These are phyloP conservation scores for Thymelicus acteon DNA, from an alignment of 2,888 invertebrate genomes.

Conservation along the genomic window DNA sequence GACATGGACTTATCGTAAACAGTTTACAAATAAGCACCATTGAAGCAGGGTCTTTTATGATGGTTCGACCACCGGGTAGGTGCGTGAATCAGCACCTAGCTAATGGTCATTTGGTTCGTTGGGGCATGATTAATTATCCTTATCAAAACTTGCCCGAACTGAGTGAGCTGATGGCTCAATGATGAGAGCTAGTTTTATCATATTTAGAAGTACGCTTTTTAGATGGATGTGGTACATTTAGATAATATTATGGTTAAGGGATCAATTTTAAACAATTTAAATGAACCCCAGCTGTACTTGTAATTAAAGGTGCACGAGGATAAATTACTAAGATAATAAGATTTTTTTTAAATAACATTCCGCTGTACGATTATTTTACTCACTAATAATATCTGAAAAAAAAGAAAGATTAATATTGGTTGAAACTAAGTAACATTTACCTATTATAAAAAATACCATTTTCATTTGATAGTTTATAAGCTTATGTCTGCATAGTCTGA, in stretches of 20 bases:
- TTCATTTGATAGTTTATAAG: neutral
- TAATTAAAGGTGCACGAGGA: too few species aligned
- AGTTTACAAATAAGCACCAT: slow-evolving; percentile 54
- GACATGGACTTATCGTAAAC: slow-evolving; percentile 30
- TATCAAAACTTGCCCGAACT: slow-evolving; percentile 67
- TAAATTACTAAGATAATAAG: too few species aligned
- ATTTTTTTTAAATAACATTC: too few species aligned
- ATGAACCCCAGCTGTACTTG: too few species aligned
- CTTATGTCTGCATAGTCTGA: too few species aligned
- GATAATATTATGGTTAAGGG: neutral
- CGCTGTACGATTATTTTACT: too few species aligned
- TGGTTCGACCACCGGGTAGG: slow-evolving; percentile 63
- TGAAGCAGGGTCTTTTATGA: slow-evolving; percentile 52
- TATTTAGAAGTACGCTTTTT: neutral
- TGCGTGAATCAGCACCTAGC: slow-evolving; percentile 71
- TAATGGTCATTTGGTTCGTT: slow-evolving; percentile 75
- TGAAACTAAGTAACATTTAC: slow-evolving; percentile 1
- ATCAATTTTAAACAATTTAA: too few species aligned
- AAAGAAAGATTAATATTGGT: neutral
- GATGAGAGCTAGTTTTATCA: slow-evolving; percentile 63
- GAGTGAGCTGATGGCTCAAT: slow-evolving; percentile 69
- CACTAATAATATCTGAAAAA: too few species aligned
- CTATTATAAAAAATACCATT: neutral
- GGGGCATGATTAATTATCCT: slow-evolving; percentile 77
- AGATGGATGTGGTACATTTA: slow-evolving; percentile 23